phyloP scores from a whole-genome alignment of 2,888 invertebrate species.

The Syritta pipiens region DNA sequence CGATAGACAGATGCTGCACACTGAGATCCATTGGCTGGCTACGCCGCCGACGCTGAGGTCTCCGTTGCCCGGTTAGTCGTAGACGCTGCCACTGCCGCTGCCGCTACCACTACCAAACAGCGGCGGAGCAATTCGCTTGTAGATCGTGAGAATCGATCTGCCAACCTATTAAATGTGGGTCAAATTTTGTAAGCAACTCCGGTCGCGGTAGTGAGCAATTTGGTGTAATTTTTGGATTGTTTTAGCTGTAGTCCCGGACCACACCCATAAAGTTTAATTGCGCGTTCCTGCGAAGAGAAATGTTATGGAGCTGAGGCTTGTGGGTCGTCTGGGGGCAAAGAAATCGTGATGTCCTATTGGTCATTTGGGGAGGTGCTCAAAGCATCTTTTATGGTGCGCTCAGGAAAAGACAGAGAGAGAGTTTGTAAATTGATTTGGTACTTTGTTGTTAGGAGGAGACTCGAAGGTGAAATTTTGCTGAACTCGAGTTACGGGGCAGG shows the following conservation, averaged over 20 bases:
- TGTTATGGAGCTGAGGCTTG: neutral
- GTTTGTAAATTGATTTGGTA: neutral
- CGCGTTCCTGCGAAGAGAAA: constrained; percentile 18
- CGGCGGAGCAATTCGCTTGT: constrained; percentile 48
- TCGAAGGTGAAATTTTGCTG: too few species aligned
- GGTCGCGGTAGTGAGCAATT: constrained; percentile 45
- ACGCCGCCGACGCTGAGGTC: constrained; percentile 6
- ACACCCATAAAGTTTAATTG: constrained; percentile 68
- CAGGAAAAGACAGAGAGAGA: neutral
- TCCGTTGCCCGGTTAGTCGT: too few species aligned
- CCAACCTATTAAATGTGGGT: constrained; percentile 69
- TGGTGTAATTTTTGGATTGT: constrained; percentile 47
- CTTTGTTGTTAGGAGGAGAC: too few species aligned
- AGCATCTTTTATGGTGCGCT: constrained; percentile 2
- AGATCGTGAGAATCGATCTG: constrained; percentile 70
- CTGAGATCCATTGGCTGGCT: constrained; percentile 50
- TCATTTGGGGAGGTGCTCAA: constrained; percentile 42
- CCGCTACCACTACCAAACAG: too few species aligned
- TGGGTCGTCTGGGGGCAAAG: neutral
- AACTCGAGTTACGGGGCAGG: too few species aligned
- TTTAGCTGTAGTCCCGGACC: constrained; percentile 29
- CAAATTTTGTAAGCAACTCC: constrained; percentile 59
- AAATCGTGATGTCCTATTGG: constrained; percentile 58
- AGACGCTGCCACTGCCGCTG: too few species aligned
- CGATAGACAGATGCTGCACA: constrained; percentile 57